A percentile compares a stretch with the other conserved stretches of the same genome.
Conservation (phyloP, 2,113 vertebrate genomes). For the Chloebia gouldiae region DNA sequence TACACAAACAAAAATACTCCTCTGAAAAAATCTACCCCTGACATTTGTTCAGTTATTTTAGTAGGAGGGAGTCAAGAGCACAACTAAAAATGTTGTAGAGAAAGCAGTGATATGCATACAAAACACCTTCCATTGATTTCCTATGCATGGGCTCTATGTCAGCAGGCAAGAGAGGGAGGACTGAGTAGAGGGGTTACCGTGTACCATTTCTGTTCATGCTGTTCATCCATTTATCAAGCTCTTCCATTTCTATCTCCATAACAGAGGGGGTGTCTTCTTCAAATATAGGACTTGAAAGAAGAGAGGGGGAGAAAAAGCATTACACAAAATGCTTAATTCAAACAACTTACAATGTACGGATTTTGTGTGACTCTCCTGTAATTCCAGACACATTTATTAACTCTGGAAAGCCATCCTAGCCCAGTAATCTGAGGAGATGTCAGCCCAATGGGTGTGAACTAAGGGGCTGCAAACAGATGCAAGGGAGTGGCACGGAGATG, state of each 20-base stretch:
- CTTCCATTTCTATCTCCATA: constrained; percentile 97
- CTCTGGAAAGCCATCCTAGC: neutral
- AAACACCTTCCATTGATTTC: neutral
- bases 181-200: neutral
- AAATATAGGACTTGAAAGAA: constrained; percentile 88
- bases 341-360: neutral
- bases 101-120: neutral
- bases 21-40: constrained; percentile 10
- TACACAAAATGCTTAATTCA: neutral
- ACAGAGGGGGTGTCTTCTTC: constrained; percentile 97
- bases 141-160: neutral
- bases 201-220: constrained; percentile 81
- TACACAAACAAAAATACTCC: constrained; percentile 21
- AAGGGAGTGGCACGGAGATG: accelerated
- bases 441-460: neutral
- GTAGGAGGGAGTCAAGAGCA: neutral
- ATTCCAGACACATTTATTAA: neutral
- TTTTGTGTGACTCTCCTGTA: neutral
- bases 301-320: neutral
- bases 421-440: neutral
- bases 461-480: neutral
- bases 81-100: neutral
- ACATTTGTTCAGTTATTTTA: constrained; percentile 46
- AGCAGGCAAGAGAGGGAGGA: neutral
- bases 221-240: constrained; percentile 93